phyloP scores from a whole-genome alignment of 64 coral and sea anemone genomes.

The Montipora cactus region DNA sequence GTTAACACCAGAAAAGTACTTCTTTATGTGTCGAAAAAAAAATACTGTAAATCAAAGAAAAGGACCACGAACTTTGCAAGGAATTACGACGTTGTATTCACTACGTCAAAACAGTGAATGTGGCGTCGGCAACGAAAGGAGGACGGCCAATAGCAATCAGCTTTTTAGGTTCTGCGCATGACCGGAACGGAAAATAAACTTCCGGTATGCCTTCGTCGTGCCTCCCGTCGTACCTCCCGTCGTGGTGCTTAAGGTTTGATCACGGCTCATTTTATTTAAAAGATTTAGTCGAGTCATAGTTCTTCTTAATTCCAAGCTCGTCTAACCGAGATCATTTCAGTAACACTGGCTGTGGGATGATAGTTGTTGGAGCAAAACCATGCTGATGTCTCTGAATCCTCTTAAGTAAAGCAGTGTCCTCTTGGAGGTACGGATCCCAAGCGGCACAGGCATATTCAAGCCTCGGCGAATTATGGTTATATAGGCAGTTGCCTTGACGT shows the following conservation, averaged over 20 bases:
- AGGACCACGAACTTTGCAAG: too few relatives aligned
- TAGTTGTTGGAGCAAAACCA: constrained; percentile 36
- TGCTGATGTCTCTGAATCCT: neutral
- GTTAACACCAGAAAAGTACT: too few relatives aligned
- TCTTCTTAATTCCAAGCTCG: constrained; percentile 59
- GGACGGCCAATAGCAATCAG: too few relatives aligned
- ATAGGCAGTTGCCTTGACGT: constrained; percentile 43
- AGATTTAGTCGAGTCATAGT: neutral
- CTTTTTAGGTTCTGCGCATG: too few relatives aligned
- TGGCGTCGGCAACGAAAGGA: too few relatives aligned
- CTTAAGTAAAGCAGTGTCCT: neutral
- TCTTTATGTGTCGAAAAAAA: too few relatives aligned
- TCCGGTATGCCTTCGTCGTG: too few relatives aligned
- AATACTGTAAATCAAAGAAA: too few relatives aligned
- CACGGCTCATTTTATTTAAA: constrained; percentile 61
- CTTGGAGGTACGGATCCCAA: neutral
- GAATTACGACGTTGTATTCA: too few relatives aligned
- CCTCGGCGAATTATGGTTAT: constrained; percentile 39
- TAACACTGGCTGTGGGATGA: constrained; percentile 75
- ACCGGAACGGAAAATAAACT: too few relatives aligned
- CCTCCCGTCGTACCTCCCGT: too few relatives aligned
- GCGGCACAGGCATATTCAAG: neutral
- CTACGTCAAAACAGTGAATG: too few relatives aligned
- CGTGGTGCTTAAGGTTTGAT: neutral
- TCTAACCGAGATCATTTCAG: constrained; percentile 67